phyloP scores from a whole-genome alignment of 2,113 vertebrate genomes.

The Microcebus jonahi region DNA sequence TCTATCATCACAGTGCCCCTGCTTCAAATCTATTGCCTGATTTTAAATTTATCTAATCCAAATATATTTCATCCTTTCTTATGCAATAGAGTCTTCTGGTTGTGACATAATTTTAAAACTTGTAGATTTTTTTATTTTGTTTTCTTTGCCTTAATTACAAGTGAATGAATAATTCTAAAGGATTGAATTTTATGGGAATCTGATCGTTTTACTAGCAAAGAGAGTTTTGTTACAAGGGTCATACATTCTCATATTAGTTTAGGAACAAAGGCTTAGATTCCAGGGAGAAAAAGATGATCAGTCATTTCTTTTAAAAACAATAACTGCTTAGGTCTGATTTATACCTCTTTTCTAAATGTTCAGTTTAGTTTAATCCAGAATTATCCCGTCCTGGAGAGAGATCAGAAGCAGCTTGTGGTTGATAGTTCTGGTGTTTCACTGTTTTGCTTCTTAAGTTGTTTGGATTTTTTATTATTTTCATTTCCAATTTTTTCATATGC shows the following conservation, averaged over 20 bases:
- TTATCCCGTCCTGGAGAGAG: background rate
- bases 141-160: background rate
- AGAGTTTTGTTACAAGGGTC: background rate
- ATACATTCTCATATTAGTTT: background rate
- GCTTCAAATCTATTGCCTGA: background rate
- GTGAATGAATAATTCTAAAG: background rate
- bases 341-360: background rate
- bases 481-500: background rate
- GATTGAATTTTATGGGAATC: background rate
- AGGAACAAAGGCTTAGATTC: background rate
- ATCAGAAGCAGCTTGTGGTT: background rate
- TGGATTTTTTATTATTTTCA: background rate
- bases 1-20: background rate
- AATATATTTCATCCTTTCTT: background rate
- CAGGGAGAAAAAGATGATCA: background rate
- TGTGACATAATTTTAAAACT: background rate
- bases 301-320: background rate
- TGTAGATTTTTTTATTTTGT: background rate
- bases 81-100: background rate
- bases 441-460: background rate
- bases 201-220: background rate
- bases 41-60: background rate
- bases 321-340: background rate
- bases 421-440: background rate
- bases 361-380: slow-evolving; percentile 23